Evolutionary conservation across 2,113 vertebrate species (phyloP).

Genomic region (Plecotus auritus): DNA sequence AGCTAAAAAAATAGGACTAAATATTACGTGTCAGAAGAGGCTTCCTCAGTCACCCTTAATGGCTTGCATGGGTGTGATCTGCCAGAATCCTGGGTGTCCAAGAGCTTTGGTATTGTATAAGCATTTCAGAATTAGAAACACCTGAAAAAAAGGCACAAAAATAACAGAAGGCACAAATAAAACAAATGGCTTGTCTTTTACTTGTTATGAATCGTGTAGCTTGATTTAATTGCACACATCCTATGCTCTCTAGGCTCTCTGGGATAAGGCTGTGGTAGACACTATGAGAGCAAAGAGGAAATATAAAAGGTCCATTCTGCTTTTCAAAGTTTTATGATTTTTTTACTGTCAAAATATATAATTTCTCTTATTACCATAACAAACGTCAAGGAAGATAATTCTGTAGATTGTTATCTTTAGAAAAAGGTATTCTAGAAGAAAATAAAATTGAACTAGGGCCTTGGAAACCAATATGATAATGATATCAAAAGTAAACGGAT

Average conservation of each 20-base stretch:
- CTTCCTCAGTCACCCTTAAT: constrained; percentile 26
- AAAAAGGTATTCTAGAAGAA: not conserved
- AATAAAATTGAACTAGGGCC: constrained; percentile 8
- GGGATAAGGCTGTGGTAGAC: not conserved
- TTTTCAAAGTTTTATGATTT: not conserved
- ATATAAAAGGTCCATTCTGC: not conserved
- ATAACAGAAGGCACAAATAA: not conserved
- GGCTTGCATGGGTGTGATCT: not conserved
- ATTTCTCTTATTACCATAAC: not conserved
- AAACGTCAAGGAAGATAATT: not conserved
- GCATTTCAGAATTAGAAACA: constrained; percentile 7
- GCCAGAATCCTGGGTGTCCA: not conserved
- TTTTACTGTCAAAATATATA: not conserved
- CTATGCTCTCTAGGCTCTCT: not conserved
- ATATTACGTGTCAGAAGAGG: not conserved
- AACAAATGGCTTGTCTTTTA: constrained; percentile 7
- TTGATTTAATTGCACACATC: not conserved
- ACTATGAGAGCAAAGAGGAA: not conserved
- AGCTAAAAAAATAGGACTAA: not conserved
- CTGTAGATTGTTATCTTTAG: not conserved
- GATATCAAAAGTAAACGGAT: not conserved
- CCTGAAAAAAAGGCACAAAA: constrained; percentile 7
- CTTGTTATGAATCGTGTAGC: not conserved
- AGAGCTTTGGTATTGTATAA: constrained; percentile 23
- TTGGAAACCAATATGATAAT: not conserved